Base-by-base conservation (phyloP, 35 echinoderm and acorn worm genomes). In the Heliocidaris erythrogramma region DNA sequence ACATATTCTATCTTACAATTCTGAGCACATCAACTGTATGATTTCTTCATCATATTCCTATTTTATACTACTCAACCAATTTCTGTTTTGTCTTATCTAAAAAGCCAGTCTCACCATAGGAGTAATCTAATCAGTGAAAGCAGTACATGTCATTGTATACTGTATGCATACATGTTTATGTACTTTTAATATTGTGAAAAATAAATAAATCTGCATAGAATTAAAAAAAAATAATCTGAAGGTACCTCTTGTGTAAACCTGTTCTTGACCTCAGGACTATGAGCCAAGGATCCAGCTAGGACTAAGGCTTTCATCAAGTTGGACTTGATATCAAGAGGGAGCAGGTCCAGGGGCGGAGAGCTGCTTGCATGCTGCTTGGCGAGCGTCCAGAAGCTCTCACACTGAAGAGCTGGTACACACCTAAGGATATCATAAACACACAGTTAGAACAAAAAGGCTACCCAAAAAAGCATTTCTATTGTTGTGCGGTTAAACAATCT, bases 251-350 rank as follows among this genome's bases (percentile, higher is more conserved):
- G 96, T 13, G 35, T 92, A 59, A 96, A 98, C 61, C 96, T 96
- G 47, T 97, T 95, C 88, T 96, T 96, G 60, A 92, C 91, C 24
- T 96, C 95, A 14, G 49, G 65, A 31, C 92, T 95, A 17, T 94
- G 59, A 30, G 96, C 97, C 29, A 94, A 95, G 59, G 95, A 97
- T 0, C 98, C 98, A 32, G 97, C 98, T 90, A 99, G 69, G 30
- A 99, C 98, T 84, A 99, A 52, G 0, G 97, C 96, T 49, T 98
- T 97, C 97, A 98, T 98, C 56, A 98, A 85, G 48, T 87, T 94
- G 47, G 93, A 95, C 91, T 97, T 96, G 53, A 97, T 96, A 21
- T 99, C 98, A 30, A 91, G 50, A 30, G 98, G 95, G 31, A 99
- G 85, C 14, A 97, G 53, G 88, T 99, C 97, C 31, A 99, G 87